These are phyloP conservation scores for Clepsis dumicolana DNA, from an alignment of 2,888 invertebrate genomes.

Conservation along the genomic window DNA sequence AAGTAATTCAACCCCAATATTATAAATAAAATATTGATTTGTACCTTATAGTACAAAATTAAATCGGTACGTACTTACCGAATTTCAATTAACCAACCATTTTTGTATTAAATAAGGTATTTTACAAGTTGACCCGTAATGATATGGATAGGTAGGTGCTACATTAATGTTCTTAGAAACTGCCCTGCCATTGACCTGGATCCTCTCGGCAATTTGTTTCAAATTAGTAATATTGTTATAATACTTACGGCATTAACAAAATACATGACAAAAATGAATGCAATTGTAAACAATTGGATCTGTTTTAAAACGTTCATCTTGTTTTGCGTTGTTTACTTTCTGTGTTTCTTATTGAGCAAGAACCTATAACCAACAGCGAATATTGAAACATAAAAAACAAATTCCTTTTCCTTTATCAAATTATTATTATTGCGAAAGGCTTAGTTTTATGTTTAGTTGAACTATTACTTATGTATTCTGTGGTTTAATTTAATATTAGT, in stretches of 20 bases:
- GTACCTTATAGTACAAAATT: too few relatives aligned
- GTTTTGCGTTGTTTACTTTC: not conserved
- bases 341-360: not conserved
- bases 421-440: constrained; percentile 2
- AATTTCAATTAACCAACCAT: too few relatives aligned
- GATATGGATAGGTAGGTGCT: too few relatives aligned
- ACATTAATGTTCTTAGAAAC: too few relatives aligned
- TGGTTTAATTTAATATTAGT: too few relatives aligned
- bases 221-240: constrained; percentile 32
- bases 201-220: too few relatives aligned
- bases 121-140: too few relatives aligned
- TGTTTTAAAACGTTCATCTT: constrained; percentile 21
- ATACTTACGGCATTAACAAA: constrained; percentile 63
- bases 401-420: not conserved
- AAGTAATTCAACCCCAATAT: too few relatives aligned
- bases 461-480: not conserved
- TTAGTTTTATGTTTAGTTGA: not conserved
- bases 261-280: constrained; percentile 48
- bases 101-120: too few relatives aligned
- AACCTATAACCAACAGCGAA: not conserved
- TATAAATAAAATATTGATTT: too few relatives aligned
- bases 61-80: too few relatives aligned
- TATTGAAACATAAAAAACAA: not conserved
- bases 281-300: constrained; percentile 16
- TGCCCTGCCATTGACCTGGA: too few relatives aligned